A percentile compares a stretch with the other conserved stretches of the same genome.
These are phyloP conservation scores for Eupristina koningsbergeri DNA, from an alignment of 1,140 invertebrate species.

Conservation along the genomic window DNA sequence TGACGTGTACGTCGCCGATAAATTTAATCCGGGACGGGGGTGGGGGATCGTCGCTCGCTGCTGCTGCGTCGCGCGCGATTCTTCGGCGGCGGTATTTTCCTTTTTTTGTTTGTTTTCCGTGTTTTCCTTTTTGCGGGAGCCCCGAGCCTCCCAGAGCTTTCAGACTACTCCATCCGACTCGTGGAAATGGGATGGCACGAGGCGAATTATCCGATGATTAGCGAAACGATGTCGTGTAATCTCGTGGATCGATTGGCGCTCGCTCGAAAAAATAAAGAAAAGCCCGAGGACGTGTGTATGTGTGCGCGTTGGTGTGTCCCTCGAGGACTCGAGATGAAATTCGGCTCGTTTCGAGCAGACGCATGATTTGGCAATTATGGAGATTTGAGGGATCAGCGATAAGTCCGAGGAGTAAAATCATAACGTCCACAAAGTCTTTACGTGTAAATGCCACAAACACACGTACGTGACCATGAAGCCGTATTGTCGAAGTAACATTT, in stretches of 20 bases:
- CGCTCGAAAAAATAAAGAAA: not conserved
- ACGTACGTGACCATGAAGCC: not conserved
- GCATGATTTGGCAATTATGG: not conserved
- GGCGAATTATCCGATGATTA: not conserved
- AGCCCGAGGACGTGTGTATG: not conserved
- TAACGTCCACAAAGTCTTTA: not conserved
- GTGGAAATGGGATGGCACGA: not conserved
- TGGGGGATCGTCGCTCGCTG: not conserved
- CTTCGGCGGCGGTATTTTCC: not conserved
- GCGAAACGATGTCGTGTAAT: not conserved
- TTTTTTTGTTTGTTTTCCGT: not conserved
- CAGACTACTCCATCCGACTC: not conserved
- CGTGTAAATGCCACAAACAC: not conserved
- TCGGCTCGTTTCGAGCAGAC: not conserved
- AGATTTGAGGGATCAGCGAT: not conserved
- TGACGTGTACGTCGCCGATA: constrained; percentile 23
- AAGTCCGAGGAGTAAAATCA: not conserved
- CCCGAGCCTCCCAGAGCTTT: not conserved
- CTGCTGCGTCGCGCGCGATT: constrained; percentile 21
- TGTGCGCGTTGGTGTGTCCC: too few relatives aligned
- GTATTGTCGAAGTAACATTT: not conserved
- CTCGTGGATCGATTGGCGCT: not conserved
- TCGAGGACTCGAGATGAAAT: not conserved
- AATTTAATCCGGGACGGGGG: constrained; percentile 26
- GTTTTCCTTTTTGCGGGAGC: too few relatives aligned